Percentiles rank a stretch among this genome's conserved stretches.
These are phyloP conservation scores for Tachysurus vachellii DNA, from an alignment of 2,113 vertebrate species.

Conservation along the genomic window DNA sequence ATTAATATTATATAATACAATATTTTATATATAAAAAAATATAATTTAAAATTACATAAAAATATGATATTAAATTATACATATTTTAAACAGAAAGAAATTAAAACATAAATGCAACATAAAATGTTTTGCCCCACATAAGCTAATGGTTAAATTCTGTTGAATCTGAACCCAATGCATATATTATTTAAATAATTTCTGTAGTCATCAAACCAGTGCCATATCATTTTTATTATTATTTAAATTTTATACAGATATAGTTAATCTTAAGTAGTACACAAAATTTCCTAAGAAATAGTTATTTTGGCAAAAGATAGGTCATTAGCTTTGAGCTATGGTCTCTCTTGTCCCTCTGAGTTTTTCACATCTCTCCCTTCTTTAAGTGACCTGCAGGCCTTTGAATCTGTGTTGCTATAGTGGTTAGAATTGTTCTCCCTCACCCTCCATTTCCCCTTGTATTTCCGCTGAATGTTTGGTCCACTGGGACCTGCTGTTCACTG, in stretches of 20 bases:
- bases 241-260: too few species aligned
- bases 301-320: not conserved
- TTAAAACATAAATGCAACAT: not conserved
- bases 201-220: not conserved
- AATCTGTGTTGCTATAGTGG: not conserved
- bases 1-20: not conserved
- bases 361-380: not conserved
- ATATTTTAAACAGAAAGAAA: not conserved
- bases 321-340: not conserved
- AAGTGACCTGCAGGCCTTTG: not conserved
- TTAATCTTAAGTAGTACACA: not conserved
- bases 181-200: not conserved
- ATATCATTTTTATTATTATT: not conserved
- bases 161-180: not conserved
- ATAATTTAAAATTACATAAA: too few species aligned
- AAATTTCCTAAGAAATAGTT: not conserved
- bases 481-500: not conserved
- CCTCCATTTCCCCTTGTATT: not conserved
- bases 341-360: not conserved
- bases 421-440: not conserved
- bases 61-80: too few species aligned
- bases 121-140: not conserved
- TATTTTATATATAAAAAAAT: not conserved
- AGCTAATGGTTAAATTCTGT: not conserved
- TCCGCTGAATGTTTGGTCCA: not conserved